phyloP scores from a whole-genome alignment of 2,113 vertebrate species.

The Vicugna pacos region DNA sequence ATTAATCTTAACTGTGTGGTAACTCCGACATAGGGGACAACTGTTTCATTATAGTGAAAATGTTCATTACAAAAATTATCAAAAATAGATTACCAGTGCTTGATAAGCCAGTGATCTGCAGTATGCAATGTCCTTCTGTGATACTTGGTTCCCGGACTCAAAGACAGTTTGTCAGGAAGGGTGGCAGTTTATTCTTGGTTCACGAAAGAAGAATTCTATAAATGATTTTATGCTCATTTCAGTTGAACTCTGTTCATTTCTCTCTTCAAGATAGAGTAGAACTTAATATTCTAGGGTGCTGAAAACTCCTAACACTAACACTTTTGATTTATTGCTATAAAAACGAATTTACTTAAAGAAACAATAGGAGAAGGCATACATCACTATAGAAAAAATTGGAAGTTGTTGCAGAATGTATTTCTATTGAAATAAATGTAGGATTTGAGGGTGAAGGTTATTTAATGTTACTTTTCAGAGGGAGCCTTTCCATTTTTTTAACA shows the following conservation, averaged over 20 bases:
- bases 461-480: slow-evolving; percentile 24
- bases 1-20: slow-evolving; percentile 6
- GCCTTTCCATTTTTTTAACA: not conserved
- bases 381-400: not conserved
- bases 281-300: not conserved
- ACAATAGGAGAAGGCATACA: slow-evolving; percentile 6
- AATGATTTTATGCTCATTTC: not conserved
- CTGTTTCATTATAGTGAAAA: slow-evolving; percentile 19
- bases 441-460: not conserved
- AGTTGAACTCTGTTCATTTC: not conserved
- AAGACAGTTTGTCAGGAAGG: not conserved
- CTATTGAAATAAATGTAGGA: not conserved
- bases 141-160: slow-evolving; percentile 10
- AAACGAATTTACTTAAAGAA: slow-evolving; percentile 32
- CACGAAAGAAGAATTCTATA: not conserved
- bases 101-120: not conserved
- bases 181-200: not conserved
- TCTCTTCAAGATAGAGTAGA: not conserved
- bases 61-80: not conserved
- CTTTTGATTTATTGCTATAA: slow-evolving; percentile 13
- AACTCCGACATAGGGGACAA: not conserved
- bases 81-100: not conserved
- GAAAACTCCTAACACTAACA: slow-evolving; percentile 14
- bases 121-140: not conserved
- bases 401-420: slow-evolving; percentile 16